These are phyloP conservation scores for Tyrannus savana DNA, from an alignment of 2,113 vertebrate species.

Conservation along the genomic window DNA sequence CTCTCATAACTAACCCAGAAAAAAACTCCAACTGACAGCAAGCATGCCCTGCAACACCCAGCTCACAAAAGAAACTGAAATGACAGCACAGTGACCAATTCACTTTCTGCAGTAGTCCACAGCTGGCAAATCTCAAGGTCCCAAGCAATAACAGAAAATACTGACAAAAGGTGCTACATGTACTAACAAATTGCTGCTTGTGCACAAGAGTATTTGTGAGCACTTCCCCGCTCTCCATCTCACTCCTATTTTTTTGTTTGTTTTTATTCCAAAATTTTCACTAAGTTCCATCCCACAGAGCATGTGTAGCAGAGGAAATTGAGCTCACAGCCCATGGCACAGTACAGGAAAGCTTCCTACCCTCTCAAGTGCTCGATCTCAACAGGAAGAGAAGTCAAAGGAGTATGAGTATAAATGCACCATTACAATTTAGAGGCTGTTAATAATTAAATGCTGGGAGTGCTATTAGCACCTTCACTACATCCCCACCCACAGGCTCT, in stretches of 20 bases:
- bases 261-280: not conserved
- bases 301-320: not conserved
- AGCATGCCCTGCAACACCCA: not conserved
- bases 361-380: not conserved
- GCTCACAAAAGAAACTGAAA: not conserved
- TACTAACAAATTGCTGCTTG: not conserved
- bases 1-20: not conserved
- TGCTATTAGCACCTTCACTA: not conserved
- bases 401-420: not conserved
- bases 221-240: not conserved
- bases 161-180: not conserved
- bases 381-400: not conserved
- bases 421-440: constrained; percentile 1
- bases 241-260: not conserved
- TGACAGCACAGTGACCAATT: not conserved
- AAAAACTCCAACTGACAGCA: not conserved
- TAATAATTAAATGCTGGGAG: constrained; percentile 26
- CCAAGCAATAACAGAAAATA: not conserved
- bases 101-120: not conserved
- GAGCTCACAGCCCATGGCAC: not conserved
- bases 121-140: not conserved
- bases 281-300: not conserved
- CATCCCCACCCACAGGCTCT: not conserved
- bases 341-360: not conserved
- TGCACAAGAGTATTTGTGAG: not conserved